Conservation (phyloP, 2,797 vertebrate genomes). For the Gadopsis bispinosus region DNA sequence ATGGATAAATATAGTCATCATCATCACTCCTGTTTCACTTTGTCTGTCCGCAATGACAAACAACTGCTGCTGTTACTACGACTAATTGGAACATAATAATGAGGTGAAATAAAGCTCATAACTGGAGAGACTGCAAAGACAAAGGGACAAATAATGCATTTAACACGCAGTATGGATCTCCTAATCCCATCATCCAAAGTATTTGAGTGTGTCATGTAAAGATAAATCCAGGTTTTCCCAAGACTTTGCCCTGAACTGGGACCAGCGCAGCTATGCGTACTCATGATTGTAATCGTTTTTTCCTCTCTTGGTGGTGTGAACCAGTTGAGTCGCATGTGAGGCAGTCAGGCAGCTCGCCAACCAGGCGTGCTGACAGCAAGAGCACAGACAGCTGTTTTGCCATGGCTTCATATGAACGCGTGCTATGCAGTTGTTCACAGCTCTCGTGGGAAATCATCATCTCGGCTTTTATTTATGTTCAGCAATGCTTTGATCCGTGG, state of each 20-base stretch:
- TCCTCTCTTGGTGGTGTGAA: constrained; percentile 33
- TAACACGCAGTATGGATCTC: constrained; percentile 21
- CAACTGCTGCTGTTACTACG: constrained; percentile 9
- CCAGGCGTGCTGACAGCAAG: constrained; percentile 58
- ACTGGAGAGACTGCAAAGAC: background rate
- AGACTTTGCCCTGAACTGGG: constrained; percentile 24
- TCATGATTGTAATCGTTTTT: constrained; percentile 39
- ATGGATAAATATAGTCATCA: constrained; percentile 34
- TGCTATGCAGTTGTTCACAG: constrained; percentile 68
- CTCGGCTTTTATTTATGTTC: constrained; percentile 70
- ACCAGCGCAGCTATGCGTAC: constrained; percentile 40
- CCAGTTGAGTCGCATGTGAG: constrained; percentile 40
- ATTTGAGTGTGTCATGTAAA: constrained; percentile 8
- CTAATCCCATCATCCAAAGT: constrained; percentile 20
- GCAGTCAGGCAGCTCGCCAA: constrained; percentile 52
- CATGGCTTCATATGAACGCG: constrained; percentile 49
- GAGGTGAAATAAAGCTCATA: constrained; percentile 4
- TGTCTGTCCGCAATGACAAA: constrained; percentile 11
- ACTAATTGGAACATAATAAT: constrained; percentile 21
- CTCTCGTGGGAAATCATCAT: constrained; percentile 79
- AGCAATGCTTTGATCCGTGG: constrained; percentile 60
- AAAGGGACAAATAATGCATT: background rate
- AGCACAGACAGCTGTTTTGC: constrained; percentile 72
- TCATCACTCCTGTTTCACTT: background rate
- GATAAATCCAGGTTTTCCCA: constrained; percentile 31